phyloP scores from a whole-genome alignment of 2,888 invertebrate species.

The Athrips mouffetella region DNA sequence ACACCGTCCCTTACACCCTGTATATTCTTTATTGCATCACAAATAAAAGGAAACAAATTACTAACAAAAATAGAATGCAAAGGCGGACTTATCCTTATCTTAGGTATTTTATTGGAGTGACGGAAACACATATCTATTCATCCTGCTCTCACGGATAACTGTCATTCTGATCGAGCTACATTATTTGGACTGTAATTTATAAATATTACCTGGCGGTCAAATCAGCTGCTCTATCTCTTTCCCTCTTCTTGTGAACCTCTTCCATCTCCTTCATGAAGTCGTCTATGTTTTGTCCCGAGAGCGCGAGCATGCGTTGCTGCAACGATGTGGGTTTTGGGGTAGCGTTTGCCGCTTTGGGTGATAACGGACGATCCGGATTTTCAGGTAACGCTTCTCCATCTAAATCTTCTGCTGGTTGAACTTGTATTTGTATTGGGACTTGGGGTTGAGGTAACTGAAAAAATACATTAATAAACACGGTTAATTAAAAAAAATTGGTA shows the following conservation, averaged over 20 bases:
- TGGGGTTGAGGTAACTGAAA: constrained; percentile 16
- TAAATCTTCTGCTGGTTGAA: constrained; percentile 30
- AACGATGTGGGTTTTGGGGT: constrained; percentile 88
- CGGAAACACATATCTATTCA: too few species aligned
- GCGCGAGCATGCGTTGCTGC: constrained; percentile 92
- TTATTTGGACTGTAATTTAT: neutral
- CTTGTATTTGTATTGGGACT: constrained; percentile 13
- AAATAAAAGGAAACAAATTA: too few species aligned
- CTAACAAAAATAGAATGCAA: too few species aligned
- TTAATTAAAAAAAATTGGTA: too few species aligned
- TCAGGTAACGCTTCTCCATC: constrained; percentile 54
- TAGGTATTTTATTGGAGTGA: too few species aligned
- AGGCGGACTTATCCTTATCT: too few species aligned
- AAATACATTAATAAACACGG: too few species aligned
- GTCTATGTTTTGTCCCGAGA: constrained; percentile 94
- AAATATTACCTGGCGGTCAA: constrained; percentile 67
- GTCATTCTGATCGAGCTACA: too few species aligned
- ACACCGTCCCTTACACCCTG: too few species aligned
- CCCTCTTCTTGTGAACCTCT: constrained; percentile 87
- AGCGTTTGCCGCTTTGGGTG: constrained; percentile 74
- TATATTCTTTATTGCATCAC: too few species aligned
- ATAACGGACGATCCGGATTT: constrained; percentile 41
- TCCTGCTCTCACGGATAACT: too few species aligned
- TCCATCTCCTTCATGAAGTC: constrained; percentile 96
- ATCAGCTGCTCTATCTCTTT: constrained; percentile 81